These are phyloP conservation scores for Laterallus jamaicensis DNA, from an alignment of 2,113 vertebrate species.

Conservation along the genomic window DNA sequence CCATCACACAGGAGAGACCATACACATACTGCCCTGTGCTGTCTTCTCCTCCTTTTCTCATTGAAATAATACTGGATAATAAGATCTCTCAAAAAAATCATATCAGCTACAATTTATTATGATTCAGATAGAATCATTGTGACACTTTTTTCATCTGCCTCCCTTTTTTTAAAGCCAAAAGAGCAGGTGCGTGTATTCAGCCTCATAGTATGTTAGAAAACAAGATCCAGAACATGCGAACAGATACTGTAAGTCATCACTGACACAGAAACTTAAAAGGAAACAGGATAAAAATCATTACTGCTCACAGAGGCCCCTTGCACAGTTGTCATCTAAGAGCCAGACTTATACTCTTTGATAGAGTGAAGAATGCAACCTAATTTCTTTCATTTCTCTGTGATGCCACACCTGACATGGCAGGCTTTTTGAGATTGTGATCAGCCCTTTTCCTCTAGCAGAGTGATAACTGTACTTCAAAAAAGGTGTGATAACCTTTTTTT, in stretches of 20 bases:
- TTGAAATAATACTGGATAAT: neutral
- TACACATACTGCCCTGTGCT: neutral
- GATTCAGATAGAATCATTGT: neutral
- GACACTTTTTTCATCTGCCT: neutral
- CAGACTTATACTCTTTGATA: neutral
- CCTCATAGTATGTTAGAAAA: neutral
- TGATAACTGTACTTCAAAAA: neutral
- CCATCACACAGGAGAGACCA: neutral
- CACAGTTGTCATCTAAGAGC: neutral
- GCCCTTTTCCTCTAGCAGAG: neutral
- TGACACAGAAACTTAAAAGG: slow-evolving; percentile 15
- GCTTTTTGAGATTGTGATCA: neutral
- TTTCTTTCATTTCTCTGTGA: neutral
- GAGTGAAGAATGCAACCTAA: neutral
- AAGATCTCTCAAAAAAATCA: neutral
- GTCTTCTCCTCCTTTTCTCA: neutral
- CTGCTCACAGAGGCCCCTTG: neutral
- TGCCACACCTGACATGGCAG: neutral
- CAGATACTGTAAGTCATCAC: neutral
- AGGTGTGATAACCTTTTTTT: neutral
- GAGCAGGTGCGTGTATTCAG: neutral
- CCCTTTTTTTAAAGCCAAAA: neutral
- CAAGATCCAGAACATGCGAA: neutral
- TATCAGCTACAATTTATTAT: neutral
- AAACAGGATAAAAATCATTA: neutral